Evolutionary conservation across 2,888 invertebrate genomes (phyloP), one percentile per base, ranked within the genome.

Genomic region (Blastobasis adustella): DNA sequence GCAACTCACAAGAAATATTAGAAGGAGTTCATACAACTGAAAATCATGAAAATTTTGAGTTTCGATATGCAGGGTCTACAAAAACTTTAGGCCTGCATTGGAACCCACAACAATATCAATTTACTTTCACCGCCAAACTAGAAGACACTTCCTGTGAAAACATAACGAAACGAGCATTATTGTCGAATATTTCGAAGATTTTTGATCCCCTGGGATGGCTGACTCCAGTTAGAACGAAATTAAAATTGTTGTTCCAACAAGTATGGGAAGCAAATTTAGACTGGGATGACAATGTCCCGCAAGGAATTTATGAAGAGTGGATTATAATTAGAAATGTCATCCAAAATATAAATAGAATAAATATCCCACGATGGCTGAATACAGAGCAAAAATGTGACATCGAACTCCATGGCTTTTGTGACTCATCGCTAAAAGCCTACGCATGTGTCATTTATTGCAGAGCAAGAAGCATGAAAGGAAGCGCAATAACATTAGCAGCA

Each of bases 351-450:
- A 48, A 47, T 23, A 9, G 49, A 6, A 10, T 53, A 23, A 37
- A 49, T 10, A 39, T 56, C 41, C 46, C 38, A 4, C 45, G 51
- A 46, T 52, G 56, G 51, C 7, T 50, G 5, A 7, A 36, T 9
- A 45, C 45, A 38, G 10, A 44, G 8, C 48, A 47, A 46, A 42
- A 37, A n/a, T 46, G 45, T n/a, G 5, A 7, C 8, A 46, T 55
- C 10, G 49, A 57, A 42, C 37, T 57, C 10, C 57, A 55, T 36
- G 57, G 53, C 6, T 57, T 52, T 44, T 52, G 54, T 39, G 57
- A 52, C 45, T 52, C 54, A 38, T 51, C 42, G 5, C 43, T 9
- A n/a, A 50, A 50, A 37, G 52, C 52, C 6, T 57, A 47, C 46
- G 55, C 55, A 10, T 52, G 54, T 47, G 57, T 57, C 8, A 44